Percentiles rank a stretch among this genome's conserved stretches.
These are phyloP conservation scores for Asbolus verrucosus DNA, from an alignment of 1,140 invertebrate species.

Conservation along the genomic window DNA sequence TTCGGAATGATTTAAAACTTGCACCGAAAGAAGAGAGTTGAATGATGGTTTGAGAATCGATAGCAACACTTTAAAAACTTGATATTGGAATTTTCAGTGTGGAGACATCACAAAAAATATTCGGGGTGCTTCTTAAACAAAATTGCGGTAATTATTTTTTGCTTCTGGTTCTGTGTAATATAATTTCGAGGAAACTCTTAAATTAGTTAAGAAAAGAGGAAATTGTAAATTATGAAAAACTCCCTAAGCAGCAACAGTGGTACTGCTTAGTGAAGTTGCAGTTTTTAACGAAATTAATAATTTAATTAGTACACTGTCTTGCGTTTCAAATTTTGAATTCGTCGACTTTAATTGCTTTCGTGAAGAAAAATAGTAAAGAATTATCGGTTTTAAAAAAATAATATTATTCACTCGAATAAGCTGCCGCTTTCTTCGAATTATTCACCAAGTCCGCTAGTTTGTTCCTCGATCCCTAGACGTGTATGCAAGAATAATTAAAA, in stretches of 20 bases:
- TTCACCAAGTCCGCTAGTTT: too few relatives aligned
- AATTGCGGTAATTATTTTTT: constrained; percentile 46
- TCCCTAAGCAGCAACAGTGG: constrained; percentile 48
- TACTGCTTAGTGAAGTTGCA: constrained; percentile 47
- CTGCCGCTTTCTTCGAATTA: too few relatives aligned
- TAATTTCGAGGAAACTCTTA: constrained; percentile 45
- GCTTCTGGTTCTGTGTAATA: constrained; percentile 38
- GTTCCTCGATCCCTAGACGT: too few relatives aligned
- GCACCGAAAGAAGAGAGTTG: too few relatives aligned
- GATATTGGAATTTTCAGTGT: too few relatives aligned
- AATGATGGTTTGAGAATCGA: too few relatives aligned
- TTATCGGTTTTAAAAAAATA: constrained; percentile 12
- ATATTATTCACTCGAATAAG: too few relatives aligned
- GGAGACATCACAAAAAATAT: background rate
- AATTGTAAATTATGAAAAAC: constrained; percentile 54
- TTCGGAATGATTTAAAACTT: too few relatives aligned
- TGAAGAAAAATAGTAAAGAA: background rate
- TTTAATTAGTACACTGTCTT: constrained; percentile 47
- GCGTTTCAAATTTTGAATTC: constrained; percentile 31
- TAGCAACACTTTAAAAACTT: background rate
- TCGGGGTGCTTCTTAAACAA: background rate
- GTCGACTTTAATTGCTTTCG: constrained; percentile 16
- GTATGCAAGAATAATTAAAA: too few relatives aligned
- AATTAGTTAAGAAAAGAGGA: constrained; percentile 51
- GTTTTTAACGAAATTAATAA: constrained; percentile 56